These are phyloP conservation scores for Saturnia pavonia DNA, from an alignment of 2,888 invertebrate species.

Conservation along the genomic window DNA sequence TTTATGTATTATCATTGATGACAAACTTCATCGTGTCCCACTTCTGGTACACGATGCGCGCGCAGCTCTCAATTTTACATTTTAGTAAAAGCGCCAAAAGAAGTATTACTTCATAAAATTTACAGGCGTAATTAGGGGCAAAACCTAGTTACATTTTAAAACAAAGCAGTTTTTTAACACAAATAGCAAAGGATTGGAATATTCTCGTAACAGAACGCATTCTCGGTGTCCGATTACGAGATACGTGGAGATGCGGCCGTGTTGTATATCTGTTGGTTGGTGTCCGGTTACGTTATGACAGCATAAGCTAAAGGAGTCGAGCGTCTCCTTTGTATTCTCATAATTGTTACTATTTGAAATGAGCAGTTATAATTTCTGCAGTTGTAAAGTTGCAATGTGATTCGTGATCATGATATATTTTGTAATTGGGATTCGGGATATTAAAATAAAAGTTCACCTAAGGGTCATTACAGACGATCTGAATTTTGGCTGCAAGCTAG, in stretches of 20 bases:
- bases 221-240: conserved; percentile 44
- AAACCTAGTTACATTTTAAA: background rate
- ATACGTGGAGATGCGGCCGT: conserved; percentile 42
- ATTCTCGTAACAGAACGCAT: conserved; percentile 26
- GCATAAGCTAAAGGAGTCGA: conserved; percentile 13
- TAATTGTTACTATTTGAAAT: background rate
- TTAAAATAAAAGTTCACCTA: no score
- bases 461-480: no score
- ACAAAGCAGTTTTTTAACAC: background rate
- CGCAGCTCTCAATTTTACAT: no score
- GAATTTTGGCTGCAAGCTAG: no score
- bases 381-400: background rate
- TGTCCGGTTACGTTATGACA: conserved; percentile 42
- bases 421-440: no score
- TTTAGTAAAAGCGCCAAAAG: no score
- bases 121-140: no score
- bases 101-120: no score
- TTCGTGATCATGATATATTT: no score
- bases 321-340: background rate
- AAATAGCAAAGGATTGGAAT: conserved; percentile 33
- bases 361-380: background rate
- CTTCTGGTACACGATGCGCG: no score
- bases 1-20: no score
- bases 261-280: conserved; percentile 34
- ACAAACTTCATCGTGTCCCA: no score